Evolutionary conservation across 2,113 vertebrate genomes (phyloP).

Genomic region (Calyptommatus sinebrachiatus): DNA sequence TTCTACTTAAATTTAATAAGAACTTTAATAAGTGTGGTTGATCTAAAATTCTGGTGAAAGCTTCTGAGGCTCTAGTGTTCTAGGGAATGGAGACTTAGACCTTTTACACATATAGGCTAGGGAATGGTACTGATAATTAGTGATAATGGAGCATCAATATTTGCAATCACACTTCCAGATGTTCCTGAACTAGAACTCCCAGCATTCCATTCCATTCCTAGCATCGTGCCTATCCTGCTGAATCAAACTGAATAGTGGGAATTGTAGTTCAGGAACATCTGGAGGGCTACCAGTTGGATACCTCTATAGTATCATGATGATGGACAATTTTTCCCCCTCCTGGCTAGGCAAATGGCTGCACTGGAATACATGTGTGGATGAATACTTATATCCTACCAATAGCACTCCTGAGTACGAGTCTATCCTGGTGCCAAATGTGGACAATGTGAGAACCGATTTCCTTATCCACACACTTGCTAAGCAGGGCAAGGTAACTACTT

Average conservation of each 20-base stretch:
- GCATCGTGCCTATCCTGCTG: not conserved
- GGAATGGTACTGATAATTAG: no score
- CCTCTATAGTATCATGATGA: not conserved
- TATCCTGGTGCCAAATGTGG: slow-evolving; percentile 94
- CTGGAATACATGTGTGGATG: slow-evolving; percentile 83
- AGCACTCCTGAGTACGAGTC: slow-evolving; percentile 84
- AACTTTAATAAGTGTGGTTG: no score
- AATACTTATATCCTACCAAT: slow-evolving; percentile 85
- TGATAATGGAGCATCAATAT: no score
- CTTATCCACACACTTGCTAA: slow-evolving; percentile 89
- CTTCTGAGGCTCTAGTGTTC: no score
- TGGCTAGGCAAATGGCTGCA: slow-evolving; percentile 86
- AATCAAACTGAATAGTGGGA: not conserved
- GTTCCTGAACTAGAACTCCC: not conserved
- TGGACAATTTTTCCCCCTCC: not conserved
- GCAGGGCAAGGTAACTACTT: slow-evolving; percentile 86
- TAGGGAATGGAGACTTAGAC: no score
- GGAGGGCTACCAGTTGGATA: not conserved
- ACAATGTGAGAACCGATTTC: slow-evolving; percentile 91
- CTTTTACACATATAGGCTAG: no score
- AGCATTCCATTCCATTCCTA: no score
- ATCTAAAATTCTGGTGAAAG: no score
- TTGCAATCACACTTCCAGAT: not conserved
- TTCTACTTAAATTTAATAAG: no score
- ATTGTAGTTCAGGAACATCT: not conserved